Evolutionary conservation across 2,113 vertebrate genomes (phyloP).

Genomic region (Hydrochoerus hydrochaeris): DNA sequence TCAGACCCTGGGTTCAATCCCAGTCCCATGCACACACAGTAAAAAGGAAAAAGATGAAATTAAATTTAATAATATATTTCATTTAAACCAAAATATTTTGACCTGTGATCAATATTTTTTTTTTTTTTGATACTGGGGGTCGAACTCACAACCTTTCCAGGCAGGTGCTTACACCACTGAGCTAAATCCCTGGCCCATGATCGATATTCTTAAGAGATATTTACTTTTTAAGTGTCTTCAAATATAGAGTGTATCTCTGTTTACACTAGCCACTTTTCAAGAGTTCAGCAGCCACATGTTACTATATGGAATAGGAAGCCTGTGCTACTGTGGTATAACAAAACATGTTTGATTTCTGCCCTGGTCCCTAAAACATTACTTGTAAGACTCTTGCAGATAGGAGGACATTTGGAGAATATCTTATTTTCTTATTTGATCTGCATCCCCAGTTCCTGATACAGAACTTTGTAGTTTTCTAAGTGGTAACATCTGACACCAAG

Average conservation of each 20-base stretch:
- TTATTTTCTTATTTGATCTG: background rate
- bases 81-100: background rate
- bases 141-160: too few relatives aligned
- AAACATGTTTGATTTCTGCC: background rate
- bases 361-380: background rate
- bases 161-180: too few relatives aligned
- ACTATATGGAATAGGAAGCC: background rate
- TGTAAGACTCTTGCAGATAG: background rate
- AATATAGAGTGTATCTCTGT: background rate
- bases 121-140: too few relatives aligned
- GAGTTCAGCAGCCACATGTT: background rate
- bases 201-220: background rate
- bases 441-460: background rate
- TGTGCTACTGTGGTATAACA: background rate
- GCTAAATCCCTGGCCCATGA: background rate
- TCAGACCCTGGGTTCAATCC: background rate
- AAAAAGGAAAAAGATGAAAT: background rate
- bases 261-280: background rate
- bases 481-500: background rate
- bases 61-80: background rate
- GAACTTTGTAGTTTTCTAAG: background rate
- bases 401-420: background rate
- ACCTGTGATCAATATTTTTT: background rate
- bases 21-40: background rate
- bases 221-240: background rate